Conservation (phyloP, 2,888 invertebrate species). For the Trachelus troglodyta region DNA sequence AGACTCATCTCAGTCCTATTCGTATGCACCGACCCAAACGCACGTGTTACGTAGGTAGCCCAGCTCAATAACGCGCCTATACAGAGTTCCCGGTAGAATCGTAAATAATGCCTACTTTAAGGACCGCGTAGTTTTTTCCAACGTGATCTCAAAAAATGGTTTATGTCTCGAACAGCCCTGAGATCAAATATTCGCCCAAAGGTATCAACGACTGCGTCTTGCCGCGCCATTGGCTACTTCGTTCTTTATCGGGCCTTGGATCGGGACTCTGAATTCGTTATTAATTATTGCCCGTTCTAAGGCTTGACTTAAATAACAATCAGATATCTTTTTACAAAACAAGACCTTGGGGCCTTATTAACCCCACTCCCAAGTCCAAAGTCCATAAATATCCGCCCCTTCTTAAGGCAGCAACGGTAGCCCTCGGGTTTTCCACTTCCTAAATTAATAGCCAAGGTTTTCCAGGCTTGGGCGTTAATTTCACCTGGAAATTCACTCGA, state of each 20-base stretch:
- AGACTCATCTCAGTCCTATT: background rate
- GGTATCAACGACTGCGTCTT: background rate
- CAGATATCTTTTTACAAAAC: background rate
- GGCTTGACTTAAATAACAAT: background rate
- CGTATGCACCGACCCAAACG: background rate
- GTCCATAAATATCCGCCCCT: background rate
- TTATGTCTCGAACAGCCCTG: slow-evolving; percentile 4
- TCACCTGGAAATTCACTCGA: background rate
- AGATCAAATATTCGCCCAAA: slow-evolving; percentile 1
- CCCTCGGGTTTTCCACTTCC: background rate
- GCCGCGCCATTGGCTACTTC: background rate
- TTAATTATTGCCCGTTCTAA: background rate
- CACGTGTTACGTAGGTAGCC: background rate
- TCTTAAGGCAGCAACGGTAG: background rate
- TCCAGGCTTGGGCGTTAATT: background rate
- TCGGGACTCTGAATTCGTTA: slow-evolving; percentile 4
- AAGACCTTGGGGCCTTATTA: background rate
- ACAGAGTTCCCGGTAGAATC: background rate
- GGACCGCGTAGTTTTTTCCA: background rate
- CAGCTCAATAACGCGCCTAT: background rate
- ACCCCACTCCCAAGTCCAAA: background rate
- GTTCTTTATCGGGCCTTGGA: slow-evolving; percentile 2
- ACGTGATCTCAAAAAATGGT: background rate
- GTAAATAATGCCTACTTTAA: background rate
- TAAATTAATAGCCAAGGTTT: background rate